phyloP scores from a whole-genome alignment of 2,888 invertebrate species.

The Drosophila colorata region DNA sequence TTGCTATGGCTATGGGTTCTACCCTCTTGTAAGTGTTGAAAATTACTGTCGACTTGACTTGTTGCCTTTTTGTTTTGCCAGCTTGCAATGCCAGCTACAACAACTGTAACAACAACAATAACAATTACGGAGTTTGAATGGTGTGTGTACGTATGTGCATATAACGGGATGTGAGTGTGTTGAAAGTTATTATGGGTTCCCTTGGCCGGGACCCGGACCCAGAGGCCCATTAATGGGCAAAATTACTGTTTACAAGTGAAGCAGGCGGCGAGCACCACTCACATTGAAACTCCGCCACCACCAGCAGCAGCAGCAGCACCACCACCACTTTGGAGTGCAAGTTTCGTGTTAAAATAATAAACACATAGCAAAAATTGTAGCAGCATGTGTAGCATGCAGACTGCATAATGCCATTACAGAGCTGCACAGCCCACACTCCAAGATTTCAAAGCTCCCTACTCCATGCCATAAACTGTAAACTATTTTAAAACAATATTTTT shows the following conservation, averaged over 20 bases:
- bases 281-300: slow-evolving; percentile 13
- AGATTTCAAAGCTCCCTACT: background rate
- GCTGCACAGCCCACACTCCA: slow-evolving; percentile 27
- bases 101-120: slow-evolving; percentile 50
- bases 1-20: slow-evolving; percentile 31
- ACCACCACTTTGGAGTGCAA: slow-evolving; percentile 56
- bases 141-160: slow-evolving; percentile 13
- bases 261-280: slow-evolving; percentile 36
- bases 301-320: slow-evolving; percentile 1
- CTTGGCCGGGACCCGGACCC: slow-evolving; percentile 29
- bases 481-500: slow-evolving; percentile 74
- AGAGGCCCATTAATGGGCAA: slow-evolving; percentile 74
- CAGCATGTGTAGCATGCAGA: slow-evolving; percentile 58
- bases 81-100: slow-evolving; percentile 45
- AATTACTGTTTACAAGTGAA: slow-evolving; percentile 80
- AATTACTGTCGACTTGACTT: slow-evolving; percentile 81
- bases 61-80: slow-evolving; percentile 77
- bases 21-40: slow-evolving; percentile 76
- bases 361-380: slow-evolving; percentile 77
- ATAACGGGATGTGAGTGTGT: slow-evolving; percentile 36
- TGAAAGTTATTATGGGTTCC: slow-evolving; percentile 71
- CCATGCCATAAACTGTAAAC: slow-evolving; percentile 56
- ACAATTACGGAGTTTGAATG: slow-evolving; percentile 43
- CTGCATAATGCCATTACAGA: slow-evolving; percentile 73
- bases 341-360: slow-evolving; percentile 81